Evolutionary conservation across 35 echinoderm and acorn worm species (phyloP), one percentile per base, ranked within the genome.

Genomic region (Apostichopus californicus): DNA sequence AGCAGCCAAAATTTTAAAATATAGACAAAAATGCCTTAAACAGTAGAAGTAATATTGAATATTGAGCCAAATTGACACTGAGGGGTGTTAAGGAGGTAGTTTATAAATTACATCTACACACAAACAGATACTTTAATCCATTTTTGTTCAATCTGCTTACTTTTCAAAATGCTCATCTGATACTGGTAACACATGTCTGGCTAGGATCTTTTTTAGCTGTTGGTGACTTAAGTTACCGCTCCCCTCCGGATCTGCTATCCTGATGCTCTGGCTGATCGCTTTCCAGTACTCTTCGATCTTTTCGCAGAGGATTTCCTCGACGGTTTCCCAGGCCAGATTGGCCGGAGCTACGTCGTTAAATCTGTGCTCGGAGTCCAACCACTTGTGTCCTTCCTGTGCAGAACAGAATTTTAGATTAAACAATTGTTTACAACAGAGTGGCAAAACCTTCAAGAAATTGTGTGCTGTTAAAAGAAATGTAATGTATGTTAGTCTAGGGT

Each of bases 231-330:
- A 86, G 6, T 92, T 93, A 7, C 96, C 96, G 2, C 93, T 98
- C 52, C 90, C 90, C 8, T 92, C 94, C 0, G 96, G 94, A 73
- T 98, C 96, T 17, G 94, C 94, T 18, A 73, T 57, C 12, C 83
- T 53, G 15, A 93, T 94, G 10, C 92, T 87, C 22, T 93, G 66
- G 54, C 93, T 94, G 20, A 96, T 63, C 1, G 94, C 56, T 73
- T 98, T 98, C 96, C 96, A 98, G 56, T 98, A 94, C 66, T 98
- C 96, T 77, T 93, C 92, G 17, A 95, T 98, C 73, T 98, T 98
- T 83, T 98, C 96, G 22, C 94, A 55, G 12, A 98, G 75, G 71
- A 98, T 95, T 21, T 98, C 96, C 83, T 98, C 96, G 9, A 98
- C 73, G 65, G 96, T 98, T 12, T 94, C 91, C 96, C 96, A 98